phyloP scores from a whole-genome alignment of 2,888 invertebrate species.

The Chesias legatella region DNA sequence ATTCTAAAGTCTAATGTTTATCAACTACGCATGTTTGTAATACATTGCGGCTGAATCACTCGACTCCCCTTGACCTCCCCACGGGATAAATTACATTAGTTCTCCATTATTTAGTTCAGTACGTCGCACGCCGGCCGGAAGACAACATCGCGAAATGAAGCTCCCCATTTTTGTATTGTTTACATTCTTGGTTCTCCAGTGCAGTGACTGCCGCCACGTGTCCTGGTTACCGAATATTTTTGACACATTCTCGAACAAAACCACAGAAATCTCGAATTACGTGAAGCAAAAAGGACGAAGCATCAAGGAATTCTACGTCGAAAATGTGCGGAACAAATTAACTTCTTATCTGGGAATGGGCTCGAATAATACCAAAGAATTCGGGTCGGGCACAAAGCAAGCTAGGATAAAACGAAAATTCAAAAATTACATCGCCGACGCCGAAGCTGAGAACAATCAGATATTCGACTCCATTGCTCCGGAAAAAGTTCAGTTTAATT shows the following conservation, averaged over 20 bases:
- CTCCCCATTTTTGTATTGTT: slow-evolving; percentile 42
- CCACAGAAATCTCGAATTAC: slow-evolving; percentile 52
- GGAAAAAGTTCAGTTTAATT: slow-evolving; percentile 35
- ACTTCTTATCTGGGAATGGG: slow-evolving; percentile 45
- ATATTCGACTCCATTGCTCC: slow-evolving; percentile 58
- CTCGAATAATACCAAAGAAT: slow-evolving; percentile 18
- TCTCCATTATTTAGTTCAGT: slow-evolving; percentile 48
- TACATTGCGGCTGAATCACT: slow-evolving; percentile 34
- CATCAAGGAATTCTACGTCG: slow-evolving; percentile 52
- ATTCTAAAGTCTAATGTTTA: slow-evolving; percentile 26
- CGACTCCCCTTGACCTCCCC: slow-evolving; percentile 55
- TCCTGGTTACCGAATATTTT: slow-evolving; percentile 59
- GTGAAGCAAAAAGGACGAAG: slow-evolving; percentile 55
- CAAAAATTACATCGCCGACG: slow-evolving; percentile 42
- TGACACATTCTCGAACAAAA: slow-evolving; percentile 55
- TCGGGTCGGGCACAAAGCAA: slow-evolving; percentile 25
- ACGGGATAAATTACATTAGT: slow-evolving; percentile 47
- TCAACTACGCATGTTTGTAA: slow-evolving; percentile 20
- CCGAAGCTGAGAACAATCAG: slow-evolving; percentile 37
- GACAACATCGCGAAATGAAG: slow-evolving; percentile 47
- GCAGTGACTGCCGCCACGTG: slow-evolving; percentile 42
- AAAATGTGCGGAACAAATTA: slow-evolving; percentile 56
- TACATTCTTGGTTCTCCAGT: slow-evolving; percentile 41
- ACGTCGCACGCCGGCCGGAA: slow-evolving; percentile 24
- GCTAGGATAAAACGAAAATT: slow-evolving; percentile 48